phyloP scores from a whole-genome alignment of 1,140 invertebrate species.

The Zophobas morio region DNA sequence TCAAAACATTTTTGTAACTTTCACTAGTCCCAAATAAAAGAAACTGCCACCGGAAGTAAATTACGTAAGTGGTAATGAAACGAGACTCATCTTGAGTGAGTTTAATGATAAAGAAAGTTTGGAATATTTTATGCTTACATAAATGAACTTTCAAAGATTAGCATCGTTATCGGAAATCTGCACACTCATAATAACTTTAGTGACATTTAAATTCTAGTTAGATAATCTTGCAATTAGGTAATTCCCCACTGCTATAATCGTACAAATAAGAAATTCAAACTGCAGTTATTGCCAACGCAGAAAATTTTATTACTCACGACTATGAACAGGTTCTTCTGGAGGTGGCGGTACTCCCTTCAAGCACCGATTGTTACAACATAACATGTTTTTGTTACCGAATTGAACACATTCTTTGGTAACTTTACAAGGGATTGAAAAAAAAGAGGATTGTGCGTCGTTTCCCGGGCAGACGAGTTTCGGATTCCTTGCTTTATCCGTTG shows the following conservation, averaged over 20 bases:
- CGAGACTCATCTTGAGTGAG: conserved; percentile 31
- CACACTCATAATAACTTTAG: background rate
- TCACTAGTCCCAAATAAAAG: conserved; percentile 32
- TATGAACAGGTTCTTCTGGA: conserved; percentile 69
- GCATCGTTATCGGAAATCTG: conserved; percentile 21
- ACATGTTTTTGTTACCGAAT: conserved; percentile 51
- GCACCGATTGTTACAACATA: conserved; percentile 68
- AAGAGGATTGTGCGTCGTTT: conserved; percentile 49
- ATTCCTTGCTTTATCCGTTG: background rate
- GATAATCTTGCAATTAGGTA: conserved; percentile 19
- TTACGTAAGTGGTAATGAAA: conserved; percentile 40
- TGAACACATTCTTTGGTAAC: conserved; percentile 55
- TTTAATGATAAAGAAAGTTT: conserved; percentile 29
- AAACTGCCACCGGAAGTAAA: conserved; percentile 41
- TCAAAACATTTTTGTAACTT: conserved; percentile 6
- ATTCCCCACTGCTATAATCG: conserved; percentile 48
- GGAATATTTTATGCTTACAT: conserved; percentile 30
- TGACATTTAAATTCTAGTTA: conserved; percentile 21
- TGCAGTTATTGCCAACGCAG: no score
- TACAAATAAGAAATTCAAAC: background rate
- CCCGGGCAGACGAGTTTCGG: conserved; percentile 52
- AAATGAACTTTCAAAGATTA: conserved; percentile 21
- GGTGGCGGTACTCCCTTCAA: conserved; percentile 73
- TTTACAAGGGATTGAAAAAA: conserved; percentile 58
- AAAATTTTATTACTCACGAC: conserved; percentile 68